phyloP scores from a whole-genome alignment of 2,888 invertebrate species.

The Glaucopsyche alexis region DNA sequence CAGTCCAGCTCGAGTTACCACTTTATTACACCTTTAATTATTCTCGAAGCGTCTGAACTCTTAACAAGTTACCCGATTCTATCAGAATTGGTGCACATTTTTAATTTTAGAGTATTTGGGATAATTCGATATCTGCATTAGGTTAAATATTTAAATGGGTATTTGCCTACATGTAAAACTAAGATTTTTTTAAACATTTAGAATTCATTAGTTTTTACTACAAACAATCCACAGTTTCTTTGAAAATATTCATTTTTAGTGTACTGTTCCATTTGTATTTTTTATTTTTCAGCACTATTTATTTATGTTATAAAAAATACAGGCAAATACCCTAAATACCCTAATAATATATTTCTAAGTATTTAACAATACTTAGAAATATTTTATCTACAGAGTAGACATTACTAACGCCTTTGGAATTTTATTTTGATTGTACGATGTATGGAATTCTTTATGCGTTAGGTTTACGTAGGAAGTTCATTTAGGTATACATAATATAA shows the following conservation, averaged over 20 bases:
- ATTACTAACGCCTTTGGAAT: conserved; percentile 52
- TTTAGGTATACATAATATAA: too few relatives aligned
- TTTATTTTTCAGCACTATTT: too few relatives aligned
- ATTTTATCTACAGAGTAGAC: conserved; percentile 59
- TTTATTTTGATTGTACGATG: conserved; percentile 40
- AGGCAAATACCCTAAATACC: too few relatives aligned
- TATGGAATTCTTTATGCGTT: conserved; percentile 28
- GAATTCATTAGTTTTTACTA: too few relatives aligned
- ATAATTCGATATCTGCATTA: conserved; percentile 58
- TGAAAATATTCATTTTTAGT: too few relatives aligned
- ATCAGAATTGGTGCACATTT: conserved; percentile 45
- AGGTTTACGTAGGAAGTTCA: conserved; percentile 43
- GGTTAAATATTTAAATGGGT: not conserved
- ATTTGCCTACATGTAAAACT: too few relatives aligned
- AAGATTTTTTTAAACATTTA: too few relatives aligned
- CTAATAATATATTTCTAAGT: too few relatives aligned
- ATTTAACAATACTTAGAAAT: too few relatives aligned
- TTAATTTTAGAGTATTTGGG: conserved; percentile 56
- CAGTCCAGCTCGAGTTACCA: conserved; percentile 15
- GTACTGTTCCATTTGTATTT: too few relatives aligned
- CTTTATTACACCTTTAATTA: conserved; percentile 21
- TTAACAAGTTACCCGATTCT: conserved; percentile 33
- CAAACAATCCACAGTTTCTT: too few relatives aligned
- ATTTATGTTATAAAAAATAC: too few relatives aligned
- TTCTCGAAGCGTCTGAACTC: conserved; percentile 27